Evolutionary conservation across 30 jellyfish, hydroid and myxozoan species (phyloP).

Genomic region (Aurelia aurita complex sp. Pacific): DNA sequence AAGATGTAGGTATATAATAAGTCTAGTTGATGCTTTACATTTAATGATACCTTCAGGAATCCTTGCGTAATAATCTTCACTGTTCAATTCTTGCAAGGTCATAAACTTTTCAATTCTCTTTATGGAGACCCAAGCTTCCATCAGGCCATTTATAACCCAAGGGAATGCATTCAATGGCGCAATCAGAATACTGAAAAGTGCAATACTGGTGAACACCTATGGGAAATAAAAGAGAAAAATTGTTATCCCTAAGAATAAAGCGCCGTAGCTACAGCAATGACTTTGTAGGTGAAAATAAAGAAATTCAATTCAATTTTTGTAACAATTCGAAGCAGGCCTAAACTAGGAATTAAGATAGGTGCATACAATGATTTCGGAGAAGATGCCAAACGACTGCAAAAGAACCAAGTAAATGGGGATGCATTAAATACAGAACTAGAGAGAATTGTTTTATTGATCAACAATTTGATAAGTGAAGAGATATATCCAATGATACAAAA

Average conservation of each 20-base stretch:
- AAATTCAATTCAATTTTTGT: neutral
- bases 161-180: conserved; percentile 97
- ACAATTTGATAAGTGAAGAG: no score
- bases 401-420: no score
- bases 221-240: neutral
- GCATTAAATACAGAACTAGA: no score
- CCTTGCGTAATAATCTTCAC: conserved; percentile 70
- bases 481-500: no score
- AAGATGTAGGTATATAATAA: no score
- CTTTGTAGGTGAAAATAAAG: neutral
- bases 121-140: conserved; percentile 95
- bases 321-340: no score
- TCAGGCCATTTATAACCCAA: conserved; percentile 94
- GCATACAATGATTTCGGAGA: no score
- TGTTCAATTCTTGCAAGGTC: conserved; percentile 67
- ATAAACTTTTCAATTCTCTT: conserved; percentile 79
- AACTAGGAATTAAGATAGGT: no score
- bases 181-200: conserved; percentile 85
- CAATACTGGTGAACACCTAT: conserved; percentile 96
- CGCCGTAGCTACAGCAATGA: neutral
- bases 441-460: no score
- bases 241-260: neutral
- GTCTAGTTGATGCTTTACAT: no score
- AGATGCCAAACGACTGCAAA: no score
- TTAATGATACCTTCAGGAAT: conserved; percentile 37